phyloP scores from a whole-genome alignment of 2,113 vertebrate species.

The Sula dactylatra region DNA sequence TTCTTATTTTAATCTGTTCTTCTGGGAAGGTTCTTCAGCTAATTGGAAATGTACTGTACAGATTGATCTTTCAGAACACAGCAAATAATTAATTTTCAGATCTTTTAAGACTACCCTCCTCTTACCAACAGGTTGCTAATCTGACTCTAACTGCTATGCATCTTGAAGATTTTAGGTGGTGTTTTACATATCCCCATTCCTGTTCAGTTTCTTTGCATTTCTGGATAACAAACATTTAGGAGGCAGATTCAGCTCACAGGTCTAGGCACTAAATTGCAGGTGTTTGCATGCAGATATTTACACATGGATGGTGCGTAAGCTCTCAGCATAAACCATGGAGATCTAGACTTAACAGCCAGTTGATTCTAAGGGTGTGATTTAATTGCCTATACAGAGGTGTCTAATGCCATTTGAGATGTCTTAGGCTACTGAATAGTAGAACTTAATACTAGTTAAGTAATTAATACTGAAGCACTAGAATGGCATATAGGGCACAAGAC shows the following conservation, averaged over 20 bases:
- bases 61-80: not conserved
- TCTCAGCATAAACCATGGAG: not conserved
- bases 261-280: not conserved
- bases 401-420: not conserved
- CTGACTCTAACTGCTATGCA: not conserved
- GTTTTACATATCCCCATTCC: not conserved
- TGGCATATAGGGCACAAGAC: not conserved
- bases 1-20: conserved; percentile 16
- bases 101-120: not conserved
- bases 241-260: not conserved
- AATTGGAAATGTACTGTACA: conserved; percentile 23
- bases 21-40: conserved; percentile 26
- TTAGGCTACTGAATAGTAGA: not conserved
- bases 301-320: not conserved
- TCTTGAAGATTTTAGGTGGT: not conserved
- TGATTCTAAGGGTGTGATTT: not conserved
- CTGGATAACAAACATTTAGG: not conserved
- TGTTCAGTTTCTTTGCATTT: not conserved
- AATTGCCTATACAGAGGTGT: not conserved
- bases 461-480: not conserved
- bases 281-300: not conserved
- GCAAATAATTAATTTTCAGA: not conserved
- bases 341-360: not conserved
- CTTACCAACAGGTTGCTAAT: not conserved
- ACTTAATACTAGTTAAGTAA: not conserved